A percentile compares a stretch with the other conserved stretches of the same genome.
Conservation (phyloP, 2,888 invertebrate genomes). For the Microctonus hyperodae region DNA sequence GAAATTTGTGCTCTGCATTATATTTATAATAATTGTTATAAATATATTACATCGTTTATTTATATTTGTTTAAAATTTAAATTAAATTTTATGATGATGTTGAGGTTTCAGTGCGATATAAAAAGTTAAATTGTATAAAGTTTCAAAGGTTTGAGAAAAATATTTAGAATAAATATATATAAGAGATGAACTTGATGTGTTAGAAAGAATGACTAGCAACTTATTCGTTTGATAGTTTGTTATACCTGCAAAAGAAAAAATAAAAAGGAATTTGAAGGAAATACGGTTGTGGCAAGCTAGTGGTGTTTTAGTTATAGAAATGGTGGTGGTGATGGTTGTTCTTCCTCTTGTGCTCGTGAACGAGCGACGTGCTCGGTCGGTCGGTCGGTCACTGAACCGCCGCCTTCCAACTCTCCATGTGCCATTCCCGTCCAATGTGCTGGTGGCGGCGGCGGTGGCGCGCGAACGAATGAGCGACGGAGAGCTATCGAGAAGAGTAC, state of each 20-base stretch:
- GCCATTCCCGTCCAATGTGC: constrained; percentile 43
- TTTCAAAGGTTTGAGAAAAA: background rate
- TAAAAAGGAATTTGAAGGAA: background rate
- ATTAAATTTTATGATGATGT: no score
- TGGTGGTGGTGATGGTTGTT: constrained; percentile 15
- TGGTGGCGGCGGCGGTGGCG: constrained; percentile 26
- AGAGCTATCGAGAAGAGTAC: constrained; percentile 48
- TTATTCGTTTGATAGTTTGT: background rate
- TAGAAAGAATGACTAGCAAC: background rate
- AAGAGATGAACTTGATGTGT: background rate
- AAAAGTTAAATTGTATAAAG: background rate
- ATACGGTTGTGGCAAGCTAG: background rate
- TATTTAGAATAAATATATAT: background rate
- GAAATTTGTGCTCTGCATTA: no score
- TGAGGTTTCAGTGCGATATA: no score
- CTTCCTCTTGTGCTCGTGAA: constrained; percentile 37
- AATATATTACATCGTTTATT: no score
- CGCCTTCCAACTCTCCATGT: constrained; percentile 47
- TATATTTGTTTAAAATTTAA: no score
- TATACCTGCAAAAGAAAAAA: background rate
- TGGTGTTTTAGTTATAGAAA: background rate
- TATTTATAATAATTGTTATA: no score
- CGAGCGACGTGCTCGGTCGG: constrained; percentile 49
- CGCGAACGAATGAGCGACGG: constrained; percentile 20
- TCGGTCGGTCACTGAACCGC: constrained; percentile 60